Base-by-base conservation (phyloP, 2,888 invertebrate species). In the Drosophila stalkeri region DNA sequence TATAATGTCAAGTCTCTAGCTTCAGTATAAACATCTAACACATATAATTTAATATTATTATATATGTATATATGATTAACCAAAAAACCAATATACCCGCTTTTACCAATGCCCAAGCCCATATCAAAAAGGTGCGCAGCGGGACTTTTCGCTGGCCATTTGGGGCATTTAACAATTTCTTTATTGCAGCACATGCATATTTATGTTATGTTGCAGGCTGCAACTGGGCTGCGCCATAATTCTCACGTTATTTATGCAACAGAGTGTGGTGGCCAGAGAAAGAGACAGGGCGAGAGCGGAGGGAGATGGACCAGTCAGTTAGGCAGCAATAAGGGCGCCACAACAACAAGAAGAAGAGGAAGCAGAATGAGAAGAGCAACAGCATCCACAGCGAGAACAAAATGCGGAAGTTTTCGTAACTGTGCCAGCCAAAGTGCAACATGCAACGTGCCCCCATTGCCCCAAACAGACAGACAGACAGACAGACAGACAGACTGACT, bases 221-320 rank as follows among this genome's bases (percentile, higher is more conserved):
- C 65, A 20, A 55, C 63, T 44, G 54, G 55, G 69, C 81, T 72
- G 81, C 57, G 69, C 84, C 85, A 86, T 85, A 89, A 85, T 85
- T 85, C 85, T 89, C 89, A 84, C 85, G 87, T 85, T 85, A 89
- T 85, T 85, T 85, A 85, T 85, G 84, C 86, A 75, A 54, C 72
- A 56, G 43, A 56, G 43, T 56, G 12, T 55, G 46, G 49, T 9
- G n/a, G 63, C 18, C 35, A 37, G 37, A 11, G 9, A 49, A 8
- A 46, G 16, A 9, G 11, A 44, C 12, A 35, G 2, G 8, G 35
- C 3, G 35, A n/a, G 16, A 2, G 35, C 11, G 37, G 37, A 5
- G 47, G 1, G 8, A 3, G 51, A 12, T 11, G 18, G 33, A 6
- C 2, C n/a, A 35, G 52, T 2, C 35, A 37, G 54, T 11, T 20